Evolutionary conservation across 2,888 invertebrate species (phyloP), one percentile per base, ranked within the genome.

Genomic region (Torymus auratus): DNA sequence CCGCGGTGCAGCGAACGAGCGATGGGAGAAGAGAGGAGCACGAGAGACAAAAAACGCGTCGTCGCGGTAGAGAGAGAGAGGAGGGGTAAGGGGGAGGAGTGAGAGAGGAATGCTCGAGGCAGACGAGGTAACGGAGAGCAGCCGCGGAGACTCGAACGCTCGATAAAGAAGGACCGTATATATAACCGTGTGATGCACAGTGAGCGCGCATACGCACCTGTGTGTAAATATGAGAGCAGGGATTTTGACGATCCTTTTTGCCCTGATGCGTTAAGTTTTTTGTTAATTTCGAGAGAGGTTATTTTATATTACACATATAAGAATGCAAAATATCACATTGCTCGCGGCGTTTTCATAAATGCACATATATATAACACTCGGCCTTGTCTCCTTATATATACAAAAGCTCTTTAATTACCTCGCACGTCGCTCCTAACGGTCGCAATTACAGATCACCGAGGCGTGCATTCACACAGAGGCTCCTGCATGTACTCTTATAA

Each of bases 71-170:
- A 17, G 23, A 68, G 15, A 60, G 68, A 28, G 58, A 28, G 52
- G 55, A 0, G 28, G 50, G 50, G 14, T 0, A 20, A 41, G 58
- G 2, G 13, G 23, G 65, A 14, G 56, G 13, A 67, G 12, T 2
- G 67, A 12, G 23, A n/a, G 11, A 14, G 23, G 68, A 61, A 65
- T 67, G 65, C 20, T 64, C 20, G 58, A 55, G 28, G 14, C 20
- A 56, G 41, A 69, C 12, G 74, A 60, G 50, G 70, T 71, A 69
- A 70, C 77, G 56, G 70, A 60, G 41, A 56, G 50, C 12, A 23
- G 23, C 53, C n/a, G 50, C 12, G 67, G 81, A 83, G 83, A 83
- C 69, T 81, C 73, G 56, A 83, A 83, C 50, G 83, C 83, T 58
- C 78, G 83, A 79, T 75, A 69, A 79, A 78, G 78, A 82, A 69